Conservation (phyloP, 2,113 vertebrate genomes). For the Helogale parvula region DNA sequence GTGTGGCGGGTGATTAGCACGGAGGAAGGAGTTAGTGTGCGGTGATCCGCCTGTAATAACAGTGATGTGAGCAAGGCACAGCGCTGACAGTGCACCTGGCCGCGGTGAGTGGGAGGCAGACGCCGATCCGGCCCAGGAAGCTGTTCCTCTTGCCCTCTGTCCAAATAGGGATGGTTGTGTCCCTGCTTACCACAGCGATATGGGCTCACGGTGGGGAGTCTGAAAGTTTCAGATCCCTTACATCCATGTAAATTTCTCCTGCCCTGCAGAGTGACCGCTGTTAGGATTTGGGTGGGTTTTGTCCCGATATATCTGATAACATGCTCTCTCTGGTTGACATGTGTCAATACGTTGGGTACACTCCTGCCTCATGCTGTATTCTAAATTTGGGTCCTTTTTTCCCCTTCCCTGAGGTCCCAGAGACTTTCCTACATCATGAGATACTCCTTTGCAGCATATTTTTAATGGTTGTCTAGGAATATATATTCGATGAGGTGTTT, state of each 20-base stretch:
- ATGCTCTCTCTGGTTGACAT: neutral
- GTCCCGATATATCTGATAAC: neutral
- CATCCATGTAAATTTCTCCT: neutral
- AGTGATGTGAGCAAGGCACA: neutral
- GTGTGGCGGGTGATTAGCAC: constrained; percentile 59
- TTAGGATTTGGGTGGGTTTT: neutral
- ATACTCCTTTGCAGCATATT: neutral
- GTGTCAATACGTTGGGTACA: neutral
- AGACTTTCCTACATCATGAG: neutral
- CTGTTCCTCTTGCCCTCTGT: neutral
- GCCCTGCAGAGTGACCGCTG: neutral
- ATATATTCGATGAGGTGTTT: neutral
- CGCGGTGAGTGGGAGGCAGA: neutral
- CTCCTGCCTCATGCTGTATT: neutral
- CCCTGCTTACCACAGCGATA: neutral
- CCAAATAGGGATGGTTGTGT: neutral
- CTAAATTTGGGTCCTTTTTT: neutral
- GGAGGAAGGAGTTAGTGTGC: constrained; percentile 53
- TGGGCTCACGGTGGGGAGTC: neutral
- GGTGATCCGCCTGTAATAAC: constrained; percentile 61
- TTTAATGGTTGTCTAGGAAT: neutral
- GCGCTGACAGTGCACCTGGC: constrained; percentile 43
- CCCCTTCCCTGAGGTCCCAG: neutral
- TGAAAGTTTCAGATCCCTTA: neutral
- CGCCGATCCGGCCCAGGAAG: neutral